A percentile compares a stretch with the other conserved stretches of the same genome.
Conservation (phyloP, 2,113 vertebrate genomes). For the Corythornis madagascariensis region DNA sequence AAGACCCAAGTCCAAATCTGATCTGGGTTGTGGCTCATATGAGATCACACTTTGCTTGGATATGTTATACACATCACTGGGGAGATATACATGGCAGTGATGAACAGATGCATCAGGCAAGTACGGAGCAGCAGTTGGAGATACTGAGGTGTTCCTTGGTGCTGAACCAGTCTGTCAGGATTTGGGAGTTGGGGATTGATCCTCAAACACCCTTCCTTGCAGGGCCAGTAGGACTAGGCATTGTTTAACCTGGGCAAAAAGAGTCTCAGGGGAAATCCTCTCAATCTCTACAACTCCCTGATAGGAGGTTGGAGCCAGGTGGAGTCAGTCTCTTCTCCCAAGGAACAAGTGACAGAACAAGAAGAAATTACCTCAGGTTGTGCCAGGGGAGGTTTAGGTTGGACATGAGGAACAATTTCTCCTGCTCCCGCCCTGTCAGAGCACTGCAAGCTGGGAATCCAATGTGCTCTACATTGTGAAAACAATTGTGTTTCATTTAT, state of each 20-base stretch:
- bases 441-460: neutral
- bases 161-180: rapidly evolving
- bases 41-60: neutral
- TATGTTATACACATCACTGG: neutral
- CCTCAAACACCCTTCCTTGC: neutral
- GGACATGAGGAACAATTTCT: neutral
- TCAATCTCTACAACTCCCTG: neutral
- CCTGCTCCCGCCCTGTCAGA: rapidly evolving
- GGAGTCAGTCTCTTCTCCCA: neutral
- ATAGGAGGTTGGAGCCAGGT: neutral
- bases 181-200: neutral
- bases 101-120: neutral
- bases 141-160: neutral
- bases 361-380: neutral
- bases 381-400: neutral
- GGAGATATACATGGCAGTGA: rapidly evolving
- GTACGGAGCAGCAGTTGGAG: neutral
- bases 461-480: neutral
- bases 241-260: neutral
- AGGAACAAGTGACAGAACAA: neutral
- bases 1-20: neutral
- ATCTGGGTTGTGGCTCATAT: neutral
- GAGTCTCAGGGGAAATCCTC: neutral
- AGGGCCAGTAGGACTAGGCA: neutral
- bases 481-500: neutral